Base-by-base conservation (phyloP, 2,888 invertebrate species). In the Drepanosiphum platanoidis region DNA sequence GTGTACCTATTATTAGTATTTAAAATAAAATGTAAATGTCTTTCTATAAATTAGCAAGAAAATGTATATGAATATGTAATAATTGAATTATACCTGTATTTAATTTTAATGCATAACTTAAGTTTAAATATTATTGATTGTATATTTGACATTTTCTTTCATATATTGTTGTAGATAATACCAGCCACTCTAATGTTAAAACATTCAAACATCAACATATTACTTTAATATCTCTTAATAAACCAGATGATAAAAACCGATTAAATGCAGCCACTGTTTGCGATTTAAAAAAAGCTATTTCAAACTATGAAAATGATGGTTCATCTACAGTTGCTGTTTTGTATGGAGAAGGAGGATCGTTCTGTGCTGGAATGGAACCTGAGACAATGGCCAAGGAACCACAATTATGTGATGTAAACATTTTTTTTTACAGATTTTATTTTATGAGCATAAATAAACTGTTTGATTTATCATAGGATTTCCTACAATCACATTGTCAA, bases 351-450 rank as follows among this genome's bases (percentile, higher is more conserved):
- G 97, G 97, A n/a, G 97, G 97, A 0, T 95, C 94, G 86, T 98
- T 99, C 90, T 97, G 97, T 90, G 93, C 97, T 3, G 98, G 98
- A 0, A 96, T 94, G 89, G 97, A 98, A 90, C 91, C 98, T 80
- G 91, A 94, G 80, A 95, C 97, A 89, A 90, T 97, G 83, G 90
- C n/a, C 0, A 32, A 80, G n/a, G 7, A 52, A 11, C 9, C 30
- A 42, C 66, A 75, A 36, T 32, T 52, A 30, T 84, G 58, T 32
- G 5, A 84, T 75, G 70, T 84, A 80, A 66, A 74, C n/a, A 13
- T 8, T 27, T 75, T 68, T 1, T 39, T 52, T 77, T 18, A 77
- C 39, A 36, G n/a, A 52, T 52, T 27, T 42, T 46, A 3, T 27
- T n/a, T 39, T 27, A n/a, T 46, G 22, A n/a, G n/a, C n/a, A n/a